Percentiles rank a stretch among this genome's conserved stretches.
Evolutionary conservation across 1,140 invertebrate species (phyloP).

Genomic region (Nasonia vitripennis): DNA sequence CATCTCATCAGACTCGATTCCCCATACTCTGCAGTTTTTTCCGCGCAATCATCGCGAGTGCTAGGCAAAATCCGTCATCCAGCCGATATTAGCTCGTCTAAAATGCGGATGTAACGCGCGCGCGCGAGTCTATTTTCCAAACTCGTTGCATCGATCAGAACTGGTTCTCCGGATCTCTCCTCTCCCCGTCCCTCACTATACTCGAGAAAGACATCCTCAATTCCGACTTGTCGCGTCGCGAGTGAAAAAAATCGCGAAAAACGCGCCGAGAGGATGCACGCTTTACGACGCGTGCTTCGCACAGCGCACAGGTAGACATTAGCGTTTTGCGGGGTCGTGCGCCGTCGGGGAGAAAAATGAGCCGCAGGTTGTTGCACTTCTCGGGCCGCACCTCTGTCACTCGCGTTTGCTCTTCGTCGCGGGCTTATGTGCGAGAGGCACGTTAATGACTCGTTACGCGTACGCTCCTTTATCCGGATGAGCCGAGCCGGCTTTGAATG

Average conservation of each 20-base stretch:
- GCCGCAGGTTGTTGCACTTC: conserved; percentile 9
- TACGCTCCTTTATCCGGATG: neutral
- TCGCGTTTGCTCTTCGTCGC: neutral
- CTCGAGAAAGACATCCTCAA: too few species aligned
- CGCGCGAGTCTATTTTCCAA: neutral
- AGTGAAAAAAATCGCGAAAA: neutral
- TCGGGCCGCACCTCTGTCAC: neutral
- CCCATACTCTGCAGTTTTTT: too few species aligned
- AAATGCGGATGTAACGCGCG: neutral
- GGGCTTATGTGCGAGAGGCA: neutral
- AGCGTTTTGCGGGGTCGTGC: neutral
- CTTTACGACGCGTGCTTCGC: neutral
- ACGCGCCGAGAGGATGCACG: too few species aligned
- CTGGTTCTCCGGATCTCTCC: neutral
- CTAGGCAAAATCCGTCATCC: neutral
- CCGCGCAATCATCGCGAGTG: neutral
- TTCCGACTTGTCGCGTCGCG: too few species aligned
- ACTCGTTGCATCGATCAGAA: neutral
- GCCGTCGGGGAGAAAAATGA: neutral
- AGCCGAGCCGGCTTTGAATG: too few species aligned
- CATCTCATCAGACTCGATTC: too few species aligned
- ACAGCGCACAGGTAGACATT: neutral
- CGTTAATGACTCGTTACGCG: neutral
- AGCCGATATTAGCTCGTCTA: neutral
- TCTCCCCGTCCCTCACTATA: too few species aligned